phyloP scores from a whole-genome alignment of 1,140 invertebrate species.

The Holcopasites calliopsidis region DNA sequence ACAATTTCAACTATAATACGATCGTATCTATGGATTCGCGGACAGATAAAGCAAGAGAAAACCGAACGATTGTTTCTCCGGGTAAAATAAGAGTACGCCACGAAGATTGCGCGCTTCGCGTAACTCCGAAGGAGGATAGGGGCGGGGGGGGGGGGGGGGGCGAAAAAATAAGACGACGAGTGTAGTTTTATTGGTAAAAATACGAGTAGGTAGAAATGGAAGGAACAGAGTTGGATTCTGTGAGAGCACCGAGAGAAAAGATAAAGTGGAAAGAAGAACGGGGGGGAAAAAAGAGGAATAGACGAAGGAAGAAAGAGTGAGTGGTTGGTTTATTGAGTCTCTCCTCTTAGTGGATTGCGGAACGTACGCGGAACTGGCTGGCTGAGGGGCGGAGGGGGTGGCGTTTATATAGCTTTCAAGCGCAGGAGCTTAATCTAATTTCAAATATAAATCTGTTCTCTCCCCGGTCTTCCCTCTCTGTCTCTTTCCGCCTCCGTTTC shows the following conservation, averaged over 20 bases:
- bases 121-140: too few species aligned
- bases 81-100: neutral
- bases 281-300: constrained; percentile 53
- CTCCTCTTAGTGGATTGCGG: constrained; percentile 69
- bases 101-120: neutral
- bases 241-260: neutral
- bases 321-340: constrained; percentile 78
- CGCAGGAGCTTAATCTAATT: constrained; percentile 80
- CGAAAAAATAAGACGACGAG: constrained; percentile 9
- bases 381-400: too few species aligned
- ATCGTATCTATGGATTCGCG: neutral
- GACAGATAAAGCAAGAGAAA: neutral
- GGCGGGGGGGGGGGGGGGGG: neutral
- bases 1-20: neutral
- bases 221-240: constrained; percentile 22
- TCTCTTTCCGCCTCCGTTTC: constrained; percentile 59
- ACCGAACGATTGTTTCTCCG: constrained; percentile 4
- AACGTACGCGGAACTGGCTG: constrained; percentile 61
- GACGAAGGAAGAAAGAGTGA: constrained; percentile 71
- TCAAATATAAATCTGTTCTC: constrained; percentile 79
- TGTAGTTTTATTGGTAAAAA: constrained; percentile 36
- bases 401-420: constrained; percentile 80
- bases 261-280: constrained; percentile 33
- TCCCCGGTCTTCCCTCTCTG: constrained; percentile 53
- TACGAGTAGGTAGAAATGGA: constrained; percentile 16